A percentile compares a stretch with the other conserved stretches of the same genome.
Evolutionary conservation across 2,797 vertebrate genomes (phyloP).

Genomic region (Eremophila alpestris): DNA sequence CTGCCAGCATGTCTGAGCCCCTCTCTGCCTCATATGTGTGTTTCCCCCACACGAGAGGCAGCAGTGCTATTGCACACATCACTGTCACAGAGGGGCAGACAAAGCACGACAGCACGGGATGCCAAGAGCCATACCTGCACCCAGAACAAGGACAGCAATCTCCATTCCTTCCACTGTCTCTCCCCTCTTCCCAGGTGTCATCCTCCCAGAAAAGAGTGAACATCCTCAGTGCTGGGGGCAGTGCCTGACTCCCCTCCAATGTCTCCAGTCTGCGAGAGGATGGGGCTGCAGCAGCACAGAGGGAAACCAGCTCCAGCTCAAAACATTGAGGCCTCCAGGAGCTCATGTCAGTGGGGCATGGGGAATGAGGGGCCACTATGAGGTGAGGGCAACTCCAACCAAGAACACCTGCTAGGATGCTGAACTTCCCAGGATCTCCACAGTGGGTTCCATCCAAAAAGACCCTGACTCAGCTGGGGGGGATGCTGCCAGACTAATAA

Average conservation of each 20-base stretch:
- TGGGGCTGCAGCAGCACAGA: background rate
- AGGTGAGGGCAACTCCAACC: background rate
- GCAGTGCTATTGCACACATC: background rate
- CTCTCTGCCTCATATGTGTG: background rate
- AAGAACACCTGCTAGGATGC: background rate
- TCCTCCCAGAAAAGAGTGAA: background rate
- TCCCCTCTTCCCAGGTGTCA: accelerated
- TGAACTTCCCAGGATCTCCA: background rate
- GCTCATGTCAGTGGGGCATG: background rate
- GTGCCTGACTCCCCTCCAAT: background rate
- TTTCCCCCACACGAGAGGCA: background rate
- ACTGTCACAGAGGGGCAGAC: accelerated
- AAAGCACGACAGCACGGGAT: accelerated
- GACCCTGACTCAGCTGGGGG: background rate
- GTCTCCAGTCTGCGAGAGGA: background rate
- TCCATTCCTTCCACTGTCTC: background rate
- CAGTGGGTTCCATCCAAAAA: accelerated
- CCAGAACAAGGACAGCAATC: background rate
- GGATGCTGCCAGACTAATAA: background rate
- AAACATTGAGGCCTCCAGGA: background rate
- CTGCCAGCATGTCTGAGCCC: background rate
- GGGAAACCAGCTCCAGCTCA: background rate
- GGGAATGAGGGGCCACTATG: background rate
- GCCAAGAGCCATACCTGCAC: background rate
- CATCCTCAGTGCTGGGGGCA: accelerated